phyloP scores from a whole-genome alignment of 2,113 vertebrate genomes.

The Terrapene triunguis region DNA sequence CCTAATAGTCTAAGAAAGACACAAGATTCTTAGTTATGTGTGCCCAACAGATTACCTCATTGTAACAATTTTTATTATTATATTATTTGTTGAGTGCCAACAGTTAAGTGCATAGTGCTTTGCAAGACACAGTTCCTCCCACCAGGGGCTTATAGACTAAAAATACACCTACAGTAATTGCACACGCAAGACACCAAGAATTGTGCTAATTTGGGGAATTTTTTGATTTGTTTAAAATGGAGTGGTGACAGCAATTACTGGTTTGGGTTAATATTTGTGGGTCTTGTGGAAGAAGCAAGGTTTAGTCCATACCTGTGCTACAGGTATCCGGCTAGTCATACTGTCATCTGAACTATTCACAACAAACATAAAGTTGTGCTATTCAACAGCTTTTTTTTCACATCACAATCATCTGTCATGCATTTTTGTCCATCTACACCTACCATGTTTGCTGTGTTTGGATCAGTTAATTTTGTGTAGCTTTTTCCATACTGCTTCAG shows the following conservation, averaged over 20 bases:
- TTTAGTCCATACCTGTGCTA: fast-evolving
- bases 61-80: background rate
- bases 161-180: background rate
- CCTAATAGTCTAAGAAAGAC: background rate
- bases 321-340: fast-evolving
- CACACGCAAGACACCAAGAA: background rate
- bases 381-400: background rate
- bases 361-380: fast-evolving
- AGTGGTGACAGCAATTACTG: fast-evolving
- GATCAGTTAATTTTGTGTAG: fast-evolving
- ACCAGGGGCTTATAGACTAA: background rate
- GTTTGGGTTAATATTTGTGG: fast-evolving
- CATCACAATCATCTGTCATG: background rate
- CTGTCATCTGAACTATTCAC: fast-evolving
- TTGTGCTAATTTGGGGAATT: background rate
- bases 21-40: background rate
- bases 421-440: fast-evolving
- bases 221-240: fast-evolving
- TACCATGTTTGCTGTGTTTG: fast-evolving
- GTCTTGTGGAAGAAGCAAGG: fast-evolving
- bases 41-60: background rate
- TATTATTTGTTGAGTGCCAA: background rate
- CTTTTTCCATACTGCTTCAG: fast-evolving
- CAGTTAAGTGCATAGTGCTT: background rate
- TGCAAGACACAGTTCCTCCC: background rate